Evolutionary conservation across 1,140 invertebrate genomes (phyloP).

Genomic region (Drosophila sp.): DNA sequence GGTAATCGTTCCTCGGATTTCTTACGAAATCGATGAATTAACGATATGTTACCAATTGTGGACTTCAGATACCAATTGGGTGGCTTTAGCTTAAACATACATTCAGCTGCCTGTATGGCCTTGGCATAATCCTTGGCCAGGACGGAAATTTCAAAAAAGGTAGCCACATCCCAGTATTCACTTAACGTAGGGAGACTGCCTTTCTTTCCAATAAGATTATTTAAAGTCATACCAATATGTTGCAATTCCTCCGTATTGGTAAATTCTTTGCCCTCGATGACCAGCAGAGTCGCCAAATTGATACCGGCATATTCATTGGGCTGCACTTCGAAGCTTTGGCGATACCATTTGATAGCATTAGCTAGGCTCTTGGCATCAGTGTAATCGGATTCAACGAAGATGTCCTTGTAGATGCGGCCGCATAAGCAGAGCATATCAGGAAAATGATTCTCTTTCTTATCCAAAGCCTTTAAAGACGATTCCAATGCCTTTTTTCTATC

Average conservation of each 20-base stretch:
- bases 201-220: slow-evolving; percentile 99
- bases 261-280: slow-evolving; percentile 98
- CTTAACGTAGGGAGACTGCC: slow-evolving; percentile 95
- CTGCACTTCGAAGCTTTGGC: slow-evolving; percentile 98
- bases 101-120: slow-evolving; percentile 98
- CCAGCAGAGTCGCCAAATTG: slow-evolving; percentile 98
- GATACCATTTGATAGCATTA: slow-evolving; percentile 98
- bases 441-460: slow-evolving; percentile 96
- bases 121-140: slow-evolving; percentile 98
- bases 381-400: slow-evolving; percentile 98
- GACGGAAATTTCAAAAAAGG: slow-evolving; percentile 99
- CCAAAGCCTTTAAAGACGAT: slow-evolving; percentile 94
- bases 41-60: slow-evolving; percentile 98
- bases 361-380: slow-evolving; percentile 94
- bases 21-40: slow-evolving; percentile 97
- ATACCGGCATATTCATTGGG: slow-evolving; percentile 99
- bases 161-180: slow-evolving; percentile 99
- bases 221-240: slow-evolving; percentile 93
- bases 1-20: slow-evolving; percentile 87
- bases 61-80: slow-evolving; percentile 99
- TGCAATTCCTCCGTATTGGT: slow-evolving; percentile 95
- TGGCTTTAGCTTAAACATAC: slow-evolving; percentile 99
- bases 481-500: slow-evolving; percentile 96
- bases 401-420: slow-evolving; percentile 99
- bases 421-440: slow-evolving; percentile 99